Conservation (phyloP, 2,888 invertebrate species). For the Xiphydria camelus region DNA sequence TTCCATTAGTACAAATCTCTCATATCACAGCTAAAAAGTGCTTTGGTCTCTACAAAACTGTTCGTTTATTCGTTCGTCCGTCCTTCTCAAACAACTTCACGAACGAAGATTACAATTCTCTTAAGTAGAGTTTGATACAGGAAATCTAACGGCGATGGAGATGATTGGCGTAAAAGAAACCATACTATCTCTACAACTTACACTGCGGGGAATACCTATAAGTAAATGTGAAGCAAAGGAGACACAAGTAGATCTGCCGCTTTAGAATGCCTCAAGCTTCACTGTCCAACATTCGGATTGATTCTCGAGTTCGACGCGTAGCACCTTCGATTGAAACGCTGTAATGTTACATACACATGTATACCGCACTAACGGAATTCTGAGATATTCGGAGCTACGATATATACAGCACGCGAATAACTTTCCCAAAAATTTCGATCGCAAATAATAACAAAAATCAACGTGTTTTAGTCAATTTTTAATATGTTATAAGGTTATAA, state of each 20-base stretch:
- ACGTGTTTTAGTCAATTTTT: slow-evolving; percentile 38
- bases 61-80: slow-evolving; percentile 20
- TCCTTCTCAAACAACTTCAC: background rate
- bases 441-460: slow-evolving; percentile 28
- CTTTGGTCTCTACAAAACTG: slow-evolving; percentile 55
- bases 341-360: background rate
- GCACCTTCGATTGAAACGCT: slow-evolving; percentile 6
- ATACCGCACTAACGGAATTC: background rate
- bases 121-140: no score
- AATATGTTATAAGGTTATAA: slow-evolving; percentile 48
- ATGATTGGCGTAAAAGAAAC: no score
- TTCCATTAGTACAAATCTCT: slow-evolving; percentile 41
- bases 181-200: no score
- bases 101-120: no score
- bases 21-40: slow-evolving; percentile 58
- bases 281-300: no score
- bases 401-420: no score
- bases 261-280: no score
- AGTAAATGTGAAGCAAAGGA: no score
- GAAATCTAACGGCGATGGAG: no score
- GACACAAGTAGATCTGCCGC: no score
- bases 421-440: background rate
- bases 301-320: background rate
- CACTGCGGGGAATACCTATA: no score
- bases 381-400: background rate